Base-by-base conservation (phyloP, 1,140 invertebrate genomes). In the Zaprionus gabonicus region DNA sequence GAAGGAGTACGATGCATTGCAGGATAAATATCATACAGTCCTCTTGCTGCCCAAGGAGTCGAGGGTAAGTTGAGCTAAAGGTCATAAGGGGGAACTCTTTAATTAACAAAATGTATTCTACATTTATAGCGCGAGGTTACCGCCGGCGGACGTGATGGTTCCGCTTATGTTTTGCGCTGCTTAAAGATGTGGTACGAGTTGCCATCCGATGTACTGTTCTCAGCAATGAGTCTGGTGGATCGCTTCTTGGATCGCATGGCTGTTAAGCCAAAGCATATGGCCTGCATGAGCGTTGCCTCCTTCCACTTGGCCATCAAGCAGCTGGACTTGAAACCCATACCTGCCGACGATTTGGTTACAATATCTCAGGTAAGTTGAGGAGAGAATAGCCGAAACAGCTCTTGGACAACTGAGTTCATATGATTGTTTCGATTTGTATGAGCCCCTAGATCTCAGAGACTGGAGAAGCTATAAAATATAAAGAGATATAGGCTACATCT, bases 141-240 rank as follows among this genome's bases (percentile, higher is more conserved):
- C 41, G 95, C 95, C 63, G 95, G 95, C 23, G 95, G 95, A 55
- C 94, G 96, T 4, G 96, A 97, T 93, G 96, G 95, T 56, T 96
- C 96, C 2, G 96, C 96, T 7, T 96, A 97, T 92, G 96, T 96
- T 76, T 93, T 97, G 80, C 94, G 96, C 68, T 97, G 96, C 91
- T 94, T 97, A 44, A 97, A 97, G 93, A 95, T 97, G 73, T 96
- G 96, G 96, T 97, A 96, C 90, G 96, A 97, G 90, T 92, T 97
- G 81, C 96, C 96, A 4, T 95, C 95, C 12, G 96, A 97, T 76
- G 96, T 96, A 15, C 95, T 97, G 71, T 95, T 97, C 91, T 94
- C 95, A 69, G 96, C 96, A 56, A 95, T 96, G 91, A 96, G 96
- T 92, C 90, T 96, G 67, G 96, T 97, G 92, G 96, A 97, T 91